Base-by-base conservation (phyloP, 2,888 invertebrate genomes). In the Eutolmus rufibarbis region DNA sequence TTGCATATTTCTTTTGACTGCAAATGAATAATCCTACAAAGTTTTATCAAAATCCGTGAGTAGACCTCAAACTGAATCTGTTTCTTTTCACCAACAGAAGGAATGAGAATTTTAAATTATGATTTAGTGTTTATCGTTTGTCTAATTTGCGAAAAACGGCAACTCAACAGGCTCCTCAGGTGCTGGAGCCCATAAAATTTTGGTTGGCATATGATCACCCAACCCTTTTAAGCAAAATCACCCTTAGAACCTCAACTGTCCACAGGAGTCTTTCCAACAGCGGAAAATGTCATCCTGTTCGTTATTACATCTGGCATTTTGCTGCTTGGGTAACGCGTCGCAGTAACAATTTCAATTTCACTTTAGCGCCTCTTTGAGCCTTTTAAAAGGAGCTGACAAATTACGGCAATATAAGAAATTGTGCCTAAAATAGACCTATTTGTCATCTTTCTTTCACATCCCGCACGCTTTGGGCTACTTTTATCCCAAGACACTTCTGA, bases 321-420 rank as follows among this genome's bases (percentile, higher is more conserved):
- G 40, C 19, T 78, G 46, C 23, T 37, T 16, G 5, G 77, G 37
- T 79, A 46, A 79, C 51, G 51, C 79, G 51, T 56, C 51, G 79
- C 79, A 51, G 79, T 46, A 51, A 79, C 79, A 79, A 79, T 79
- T 56, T 79, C 79, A 79, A 79, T 79, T 79, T 79, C 79, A 31
- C 79, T 79, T 79, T 46, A 79, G 79, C 46, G 79, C 79, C 79
- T 28, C 28, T 51, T 79, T 28, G 23, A 28, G 79, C 79, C 79
- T 46, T 79, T 79, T 79, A 79, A 51, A 51, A 51, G 46, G 16
- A 79, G 23, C 79, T 79, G 56, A 79, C 51, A 79, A 79, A 79
- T 79, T 79, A 34, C 51, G 28, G 51, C 51, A 46, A 79, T 79
- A 51, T 79, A 79, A 28, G 79, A 79, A 79, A 79, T 79, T 56